Evolutionary conservation across 2,113 vertebrate genomes (phyloP), one percentile per base, ranked within the genome.

Genomic region (Protobothrops mucrosquamatus): DNA sequence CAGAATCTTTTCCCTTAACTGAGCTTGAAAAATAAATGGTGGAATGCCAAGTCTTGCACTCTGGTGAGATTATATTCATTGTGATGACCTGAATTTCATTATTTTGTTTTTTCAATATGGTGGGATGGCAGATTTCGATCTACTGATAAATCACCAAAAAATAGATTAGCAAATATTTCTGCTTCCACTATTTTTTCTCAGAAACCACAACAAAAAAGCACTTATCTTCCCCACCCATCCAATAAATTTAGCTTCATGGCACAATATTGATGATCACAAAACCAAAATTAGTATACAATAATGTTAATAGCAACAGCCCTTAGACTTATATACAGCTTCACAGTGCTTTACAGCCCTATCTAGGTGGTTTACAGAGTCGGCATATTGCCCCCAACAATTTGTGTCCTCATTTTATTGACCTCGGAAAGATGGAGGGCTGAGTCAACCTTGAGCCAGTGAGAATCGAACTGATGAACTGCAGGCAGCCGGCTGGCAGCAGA

Each of bases 1-100:
- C 34, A 57, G 85, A 92, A 52, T 94, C 26, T 87, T 94, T 89
- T 15, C 51, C 93, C 59, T 89, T 87, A 90, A 93, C 14, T 22
- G 87, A 94, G 26, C 34, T 92, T 51, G 15, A 54, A 90, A 94
- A 26, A 34, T 3, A 87, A 52, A 54, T 11, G 5, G 26, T 6
- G 55, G 26, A 54, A 54, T 54, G 18, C 26, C 86, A n/a, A n/a
- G 26, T 87, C 48, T 29, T 18, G 10, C 11, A 29, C 2, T 26
- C 10, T 15, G 48, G 48, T 26, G 48, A 54, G 5, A 81, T 11
- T 69, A 69, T 69, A 69, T 18, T 69, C 61, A 69, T 10, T 69
- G 29, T 69, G 23, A 29, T 29, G 3, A 69, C 55, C 23, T 69
- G 23, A 7, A 29, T 69, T n/a, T 46, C 46, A 85, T 85, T 48